These are phyloP conservation scores for Hetaerina titia DNA, from an alignment of 2,888 invertebrate genomes.

Conservation along the genomic window DNA sequence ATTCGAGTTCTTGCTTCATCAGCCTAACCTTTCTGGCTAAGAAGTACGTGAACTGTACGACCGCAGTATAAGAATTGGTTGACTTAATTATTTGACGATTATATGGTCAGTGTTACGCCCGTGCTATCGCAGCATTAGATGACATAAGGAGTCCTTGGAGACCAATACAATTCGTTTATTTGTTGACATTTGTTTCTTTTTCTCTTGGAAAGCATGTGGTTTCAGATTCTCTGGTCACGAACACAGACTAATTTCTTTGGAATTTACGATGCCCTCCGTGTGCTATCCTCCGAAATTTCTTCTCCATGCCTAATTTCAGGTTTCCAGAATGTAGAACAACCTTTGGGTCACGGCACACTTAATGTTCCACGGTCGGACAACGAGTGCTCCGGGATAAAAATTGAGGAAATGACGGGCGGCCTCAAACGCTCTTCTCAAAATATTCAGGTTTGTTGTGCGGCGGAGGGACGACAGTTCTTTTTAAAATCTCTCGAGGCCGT, in stretches of 20 bases:
- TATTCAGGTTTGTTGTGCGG: not conserved
- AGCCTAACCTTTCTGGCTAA: no score
- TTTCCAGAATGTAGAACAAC: not conserved
- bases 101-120: no score
- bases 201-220: not conserved
- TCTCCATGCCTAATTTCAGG: not conserved
- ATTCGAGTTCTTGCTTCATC: no score
- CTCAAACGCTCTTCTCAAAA: not conserved
- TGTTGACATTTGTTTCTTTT: not conserved
- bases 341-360: conserved; percentile 5
- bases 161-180: not conserved
- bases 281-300: not conserved
- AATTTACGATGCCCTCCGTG: not conserved
- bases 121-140: no score
- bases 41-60: no score
- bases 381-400: not conserved
- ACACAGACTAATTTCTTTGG: not conserved
- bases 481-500: no score
- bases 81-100: no score
- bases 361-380: not conserved
- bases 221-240: not conserved
- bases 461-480: not conserved
- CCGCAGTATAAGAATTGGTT: no score
- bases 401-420: not conserved
- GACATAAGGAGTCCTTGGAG: no score